Base-by-base conservation (phyloP, 35 echinoderm and acorn worm species). In the Hemicentrotus pulcherrimus region DNA sequence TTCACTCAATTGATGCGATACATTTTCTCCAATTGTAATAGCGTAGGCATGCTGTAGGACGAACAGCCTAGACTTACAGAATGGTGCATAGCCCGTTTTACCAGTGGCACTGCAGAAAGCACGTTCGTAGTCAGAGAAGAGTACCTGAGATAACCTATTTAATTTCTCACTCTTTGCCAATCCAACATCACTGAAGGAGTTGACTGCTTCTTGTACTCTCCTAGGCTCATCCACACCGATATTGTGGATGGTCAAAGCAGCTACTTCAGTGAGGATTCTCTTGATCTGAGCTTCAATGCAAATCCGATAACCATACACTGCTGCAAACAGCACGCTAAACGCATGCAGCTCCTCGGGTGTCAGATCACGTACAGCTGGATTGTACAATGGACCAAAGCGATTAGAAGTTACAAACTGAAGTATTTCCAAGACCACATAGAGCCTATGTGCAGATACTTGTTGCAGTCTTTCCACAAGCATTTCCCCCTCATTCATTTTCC, bases 61-160 rank as follows among this genome's bases (percentile, higher is more conserved):
- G 19, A 78, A 78, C 65, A 78, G 19, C 24, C 65, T 78, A 28
- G 65, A 78, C 19, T 78, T 78, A 18, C 65, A 78, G 65, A 78
- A 78, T 78, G 65, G 65, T 78, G 65, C 22, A n/a, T 22, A 78
- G 65, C 65, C 65, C 19, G 22, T 3, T 78, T 78, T 78, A 28
- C 65, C 65, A 78, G 65, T 78, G 65, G 65, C 65, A 78, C 65
- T 78, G 65, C 65, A 78, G 65, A 78, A 78, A 78, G 65, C 65
- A 22, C 65, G 65, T 78, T 78, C 65, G 19, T 78, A 78, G 65
- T 78, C 65, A 78, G 65, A 28, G 65, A 78, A 78, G 15, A 78
- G 65, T n/a, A 78, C 24, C 24, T 78, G 65, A 78, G 65, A 78
- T 3, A 78, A 18, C 24, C 65, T 78, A 24, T 78, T 78, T 7